phyloP scores from a whole-genome alignment of 2,888 invertebrate genomes.

The Ornithoptera priamus region DNA sequence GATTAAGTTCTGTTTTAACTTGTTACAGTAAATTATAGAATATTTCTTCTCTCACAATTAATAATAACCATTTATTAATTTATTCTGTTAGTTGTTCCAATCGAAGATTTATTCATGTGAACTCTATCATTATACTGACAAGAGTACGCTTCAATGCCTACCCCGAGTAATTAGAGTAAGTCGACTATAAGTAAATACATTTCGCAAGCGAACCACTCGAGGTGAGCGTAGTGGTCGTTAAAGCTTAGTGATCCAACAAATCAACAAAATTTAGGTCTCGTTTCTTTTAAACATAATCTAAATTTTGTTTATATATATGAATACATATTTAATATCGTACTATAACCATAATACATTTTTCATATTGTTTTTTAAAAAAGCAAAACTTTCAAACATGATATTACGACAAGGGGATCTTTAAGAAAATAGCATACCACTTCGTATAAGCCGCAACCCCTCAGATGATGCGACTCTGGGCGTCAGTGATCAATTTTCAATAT shows the following conservation, averaged over 20 bases:
- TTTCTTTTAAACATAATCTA: background rate
- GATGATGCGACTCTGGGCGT: too few relatives aligned
- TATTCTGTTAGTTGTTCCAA: background rate
- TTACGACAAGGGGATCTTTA: too few relatives aligned
- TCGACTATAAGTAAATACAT: constrained; percentile 18
- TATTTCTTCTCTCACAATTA: background rate
- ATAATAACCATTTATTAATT: background rate
- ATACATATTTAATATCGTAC: too few relatives aligned
- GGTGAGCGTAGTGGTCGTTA: constrained; percentile 5
- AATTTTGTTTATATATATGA: background rate
- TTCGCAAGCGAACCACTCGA: constrained; percentile 19
- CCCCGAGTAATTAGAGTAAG: constrained; percentile 12
- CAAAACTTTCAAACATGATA: background rate
- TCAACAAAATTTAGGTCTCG: background rate
- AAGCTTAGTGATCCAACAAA: constrained; percentile 6
- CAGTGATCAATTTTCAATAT: too few relatives aligned
- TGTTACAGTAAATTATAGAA: background rate
- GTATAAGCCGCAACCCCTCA: too few relatives aligned
- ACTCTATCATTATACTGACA: constrained; percentile 8
- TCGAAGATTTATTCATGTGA: constrained; percentile 5
- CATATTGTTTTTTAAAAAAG: background rate
- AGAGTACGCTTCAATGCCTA: constrained; percentile 13
- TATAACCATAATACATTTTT: too few relatives aligned
- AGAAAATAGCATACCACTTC: too few relatives aligned
- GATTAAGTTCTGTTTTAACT: too few relatives aligned